Conservation (phyloP, 2,113 vertebrate species). For the Cariama cristata region DNA sequence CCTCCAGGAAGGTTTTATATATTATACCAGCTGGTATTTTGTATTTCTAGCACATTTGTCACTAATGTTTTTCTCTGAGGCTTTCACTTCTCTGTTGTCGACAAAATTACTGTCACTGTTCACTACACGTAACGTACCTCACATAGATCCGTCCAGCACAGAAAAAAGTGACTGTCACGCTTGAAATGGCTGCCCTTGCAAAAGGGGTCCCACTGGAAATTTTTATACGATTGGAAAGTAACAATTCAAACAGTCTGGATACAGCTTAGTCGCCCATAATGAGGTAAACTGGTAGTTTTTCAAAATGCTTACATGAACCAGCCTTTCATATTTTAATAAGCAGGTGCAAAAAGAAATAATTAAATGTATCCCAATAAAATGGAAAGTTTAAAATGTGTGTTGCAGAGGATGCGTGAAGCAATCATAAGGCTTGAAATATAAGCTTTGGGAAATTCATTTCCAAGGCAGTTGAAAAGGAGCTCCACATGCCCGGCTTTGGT, state of each 20-base stretch:
- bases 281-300: background rate
- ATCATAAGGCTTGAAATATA: background rate
- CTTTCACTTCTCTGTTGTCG: constrained; percentile 12
- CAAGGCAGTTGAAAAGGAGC: background rate
- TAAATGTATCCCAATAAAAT: too few species aligned
- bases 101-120: constrained; percentile 4
- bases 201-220: background rate
- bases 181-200: background rate
- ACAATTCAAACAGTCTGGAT: background rate
- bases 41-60: constrained; percentile 14
- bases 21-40: constrained; percentile 11
- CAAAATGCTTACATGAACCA: background rate
- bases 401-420: background rate
- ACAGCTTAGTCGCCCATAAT: background rate
- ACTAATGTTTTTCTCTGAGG: background rate
- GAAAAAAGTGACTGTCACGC: background rate
- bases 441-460: background rate
- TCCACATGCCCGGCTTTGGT: background rate
- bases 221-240: background rate
- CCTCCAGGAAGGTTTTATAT: background rate
- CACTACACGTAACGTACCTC: background rate
- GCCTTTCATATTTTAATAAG: constrained; percentile 59
- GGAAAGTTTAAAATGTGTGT: background rate
- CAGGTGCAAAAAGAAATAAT: constrained; percentile 46
- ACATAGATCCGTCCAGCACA: background rate